A percentile compares a stretch with the other conserved stretches of the same genome.
These are phyloP conservation scores for Pica pica DNA, from an alignment of 2,113 vertebrate species.

Conservation along the genomic window DNA sequence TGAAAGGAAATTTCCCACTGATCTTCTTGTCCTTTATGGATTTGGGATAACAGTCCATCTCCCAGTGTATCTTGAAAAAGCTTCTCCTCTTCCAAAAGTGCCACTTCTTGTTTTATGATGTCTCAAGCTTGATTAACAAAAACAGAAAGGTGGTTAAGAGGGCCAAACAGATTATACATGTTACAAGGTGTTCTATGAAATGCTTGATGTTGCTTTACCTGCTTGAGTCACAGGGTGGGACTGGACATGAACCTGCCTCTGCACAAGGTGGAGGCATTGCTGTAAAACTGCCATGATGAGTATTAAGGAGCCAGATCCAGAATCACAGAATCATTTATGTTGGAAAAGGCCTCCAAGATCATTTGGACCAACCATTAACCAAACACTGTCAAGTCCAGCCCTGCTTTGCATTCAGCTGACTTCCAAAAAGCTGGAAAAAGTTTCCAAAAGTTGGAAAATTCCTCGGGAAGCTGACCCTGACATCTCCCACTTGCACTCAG, in stretches of 20 bases:
- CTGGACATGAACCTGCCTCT: neutral
- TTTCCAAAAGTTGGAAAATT: neutral
- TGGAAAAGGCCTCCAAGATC: neutral
- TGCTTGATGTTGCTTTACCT: neutral
- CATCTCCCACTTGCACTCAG: fast-evolving
- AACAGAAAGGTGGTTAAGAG: neutral
- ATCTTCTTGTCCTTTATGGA: neutral
- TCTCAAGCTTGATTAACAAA: neutral
- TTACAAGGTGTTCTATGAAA: neutral
- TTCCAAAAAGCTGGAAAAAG: neutral
- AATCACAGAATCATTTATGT: neutral
- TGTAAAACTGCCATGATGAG: neutral
- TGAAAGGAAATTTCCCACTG: neutral
- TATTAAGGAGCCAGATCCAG: neutral
- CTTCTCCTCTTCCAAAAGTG: neutral
- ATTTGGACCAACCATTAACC: neutral
- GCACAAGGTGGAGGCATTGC: neutral
- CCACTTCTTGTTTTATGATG: neutral
- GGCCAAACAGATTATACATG: neutral
- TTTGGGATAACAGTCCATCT: neutral
- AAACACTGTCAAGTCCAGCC: no score
- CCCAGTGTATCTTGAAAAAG: neutral
- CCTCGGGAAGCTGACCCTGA: neutral
- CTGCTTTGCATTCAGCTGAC: neutral
- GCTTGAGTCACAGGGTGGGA: neutral